Evolutionary conservation across 2,113 vertebrate genomes (phyloP).

Genomic region (Pycnonotus jocosus): DNA sequence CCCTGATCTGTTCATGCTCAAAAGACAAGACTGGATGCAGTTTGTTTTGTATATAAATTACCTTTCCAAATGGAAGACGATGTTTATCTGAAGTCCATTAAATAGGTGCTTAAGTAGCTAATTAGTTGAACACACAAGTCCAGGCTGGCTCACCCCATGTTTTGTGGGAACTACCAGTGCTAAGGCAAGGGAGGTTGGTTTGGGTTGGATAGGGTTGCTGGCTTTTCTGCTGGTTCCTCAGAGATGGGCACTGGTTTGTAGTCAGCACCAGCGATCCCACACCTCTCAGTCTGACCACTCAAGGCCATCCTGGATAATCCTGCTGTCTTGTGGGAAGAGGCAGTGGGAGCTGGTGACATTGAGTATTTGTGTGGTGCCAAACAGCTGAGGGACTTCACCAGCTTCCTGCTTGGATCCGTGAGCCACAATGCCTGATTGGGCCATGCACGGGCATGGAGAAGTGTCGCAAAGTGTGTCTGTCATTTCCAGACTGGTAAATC

Average conservation of each 20-base stretch:
- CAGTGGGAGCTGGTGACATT: not conserved
- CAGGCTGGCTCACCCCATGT: not conserved
- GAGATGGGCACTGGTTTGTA: not conserved
- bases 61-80: not conserved
- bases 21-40: not conserved
- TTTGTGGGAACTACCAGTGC: not conserved
- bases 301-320: not conserved
- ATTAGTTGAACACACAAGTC: not conserved
- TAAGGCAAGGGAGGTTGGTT: not conserved
- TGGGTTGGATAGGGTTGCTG: not conserved
- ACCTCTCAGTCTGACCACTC: not conserved
- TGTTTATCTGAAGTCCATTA: not conserved
- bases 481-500: not conserved
- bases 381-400: not conserved
- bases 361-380: not conserved
- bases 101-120: not conserved
- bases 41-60: not conserved
- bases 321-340: not conserved
- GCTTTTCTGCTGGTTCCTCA: not conserved
- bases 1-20: not conserved
- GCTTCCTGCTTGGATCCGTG: not conserved
- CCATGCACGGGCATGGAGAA: rapidly evolving
- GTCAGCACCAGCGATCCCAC: not conserved
- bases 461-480: not conserved
- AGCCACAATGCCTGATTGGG: rapidly evolving